These are phyloP conservation scores for Patella ulyssiponensis DNA, from an alignment of 2,888 invertebrate species.

Conservation along the genomic window DNA sequence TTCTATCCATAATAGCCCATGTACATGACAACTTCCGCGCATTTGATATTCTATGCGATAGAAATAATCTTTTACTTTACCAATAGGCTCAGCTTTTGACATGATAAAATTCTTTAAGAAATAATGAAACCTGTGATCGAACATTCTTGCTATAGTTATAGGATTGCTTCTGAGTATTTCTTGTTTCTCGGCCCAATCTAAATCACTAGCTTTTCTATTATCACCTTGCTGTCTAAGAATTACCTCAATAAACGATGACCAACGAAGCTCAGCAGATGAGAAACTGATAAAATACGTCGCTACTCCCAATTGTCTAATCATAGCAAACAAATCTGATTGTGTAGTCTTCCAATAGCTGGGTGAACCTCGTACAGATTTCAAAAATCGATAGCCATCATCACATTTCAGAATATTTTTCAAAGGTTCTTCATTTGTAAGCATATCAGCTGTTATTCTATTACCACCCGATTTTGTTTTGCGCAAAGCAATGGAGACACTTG, in stretches of 20 bases:
- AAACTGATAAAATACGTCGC: slow-evolving; percentile 40
- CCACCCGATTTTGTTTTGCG: slow-evolving; percentile 22
- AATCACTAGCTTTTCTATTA: slow-evolving; percentile 9
- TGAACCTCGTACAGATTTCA: slow-evolving; percentile 26
- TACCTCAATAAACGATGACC: slow-evolving; percentile 15
- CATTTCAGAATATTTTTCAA: slow-evolving; percentile 16
- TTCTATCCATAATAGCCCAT: slow-evolving; percentile 43
- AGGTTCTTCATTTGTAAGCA: slow-evolving; percentile 17
- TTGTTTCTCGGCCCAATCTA: slow-evolving; percentile 23
- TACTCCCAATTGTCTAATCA: slow-evolving; percentile 43
- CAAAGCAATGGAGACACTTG: neutral
- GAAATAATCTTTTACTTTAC: slow-evolving; percentile 41
- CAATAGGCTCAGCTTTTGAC: slow-evolving; percentile 34
- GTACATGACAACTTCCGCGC: slow-evolving; percentile 47
- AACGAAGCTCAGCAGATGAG: slow-evolving; percentile 38
- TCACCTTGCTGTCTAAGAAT: slow-evolving; percentile 21
- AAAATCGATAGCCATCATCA: slow-evolving; percentile 27
- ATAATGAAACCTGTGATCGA: slow-evolving; percentile 41
- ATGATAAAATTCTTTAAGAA: slow-evolving; percentile 34
- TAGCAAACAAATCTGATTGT: slow-evolving; percentile 36
- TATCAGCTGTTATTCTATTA: slow-evolving; percentile 17
- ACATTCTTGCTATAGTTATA: slow-evolving; percentile 47
- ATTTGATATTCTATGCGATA: slow-evolving; percentile 47
- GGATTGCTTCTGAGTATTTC: slow-evolving; percentile 37
- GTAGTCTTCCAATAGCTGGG: slow-evolving; percentile 11